Base-by-base conservation (phyloP, 2,797 vertebrate species). In the Knipowitschia caucasica region DNA sequence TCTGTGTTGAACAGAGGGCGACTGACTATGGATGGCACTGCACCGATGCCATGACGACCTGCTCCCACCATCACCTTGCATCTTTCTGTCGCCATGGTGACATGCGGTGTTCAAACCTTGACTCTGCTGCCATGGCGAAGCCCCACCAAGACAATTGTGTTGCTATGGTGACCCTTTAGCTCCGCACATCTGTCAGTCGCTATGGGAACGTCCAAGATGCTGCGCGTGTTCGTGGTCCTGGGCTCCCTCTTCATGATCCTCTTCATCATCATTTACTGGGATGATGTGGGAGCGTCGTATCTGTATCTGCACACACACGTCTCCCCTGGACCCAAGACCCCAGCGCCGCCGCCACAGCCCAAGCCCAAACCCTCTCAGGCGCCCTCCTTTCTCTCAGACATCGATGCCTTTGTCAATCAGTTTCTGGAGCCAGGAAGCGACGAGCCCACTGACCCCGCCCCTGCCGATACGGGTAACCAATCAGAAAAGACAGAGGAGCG, bases 251-350 rank as follows among this genome's bases (percentile, higher is more conserved):
- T 96, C 78, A 98, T 94, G 93, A 92, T 98, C 71, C 90, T 98
- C 4, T 81, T 98, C 53, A 98, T 99, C 71, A 98, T 99, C 23
- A 91, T 96, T 39, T 98, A 99, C 80, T 98, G 96, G 96, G 95
- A 98, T 62, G 94, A 93, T 0, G 93, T 97, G 8, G 94, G 94
- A 8, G 90, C 92, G 0, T 89, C 93, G 1, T 92, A 94, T 69
- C 90, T 95, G 72, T 94, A 94, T 73, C 73, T 95, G 63, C 94
- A 94, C 74, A 89, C 91, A 0, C 88, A 94, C 5, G 83, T 96
- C 27, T 94, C 93, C 2, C 84, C 84, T 4, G 88, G 92, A 7
- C 90, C 92, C 15, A 94, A 78, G 24, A 72, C 86, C 14, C 77
- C 82, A 0, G 88, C 67, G 3, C 76, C 69, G 0, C 81, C 90